phyloP scores from a whole-genome alignment of 1,140 invertebrate genomes.

The Hylyphantes graminicola region DNA sequence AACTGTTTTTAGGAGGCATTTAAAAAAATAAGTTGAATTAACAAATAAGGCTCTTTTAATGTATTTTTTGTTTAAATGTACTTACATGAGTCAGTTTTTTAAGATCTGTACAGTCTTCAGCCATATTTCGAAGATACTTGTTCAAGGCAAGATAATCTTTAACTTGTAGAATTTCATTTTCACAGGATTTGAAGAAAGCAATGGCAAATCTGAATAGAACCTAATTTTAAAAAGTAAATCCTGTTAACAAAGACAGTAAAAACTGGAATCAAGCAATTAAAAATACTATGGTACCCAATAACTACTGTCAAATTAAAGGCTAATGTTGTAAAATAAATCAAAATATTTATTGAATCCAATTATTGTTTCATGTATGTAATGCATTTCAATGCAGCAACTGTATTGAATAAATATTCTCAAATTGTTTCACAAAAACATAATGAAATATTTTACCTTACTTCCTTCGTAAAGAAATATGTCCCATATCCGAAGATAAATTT shows the following conservation, averaged over 20 bases:
- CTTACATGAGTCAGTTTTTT: constrained; percentile 62
- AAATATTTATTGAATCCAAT: too few species aligned
- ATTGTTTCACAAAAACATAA: background rate
- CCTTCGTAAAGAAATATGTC: constrained; percentile 75
- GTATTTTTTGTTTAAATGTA: background rate
- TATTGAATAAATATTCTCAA: too few species aligned
- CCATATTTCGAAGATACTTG: constrained; percentile 68
- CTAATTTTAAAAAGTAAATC: constrained; percentile 62
- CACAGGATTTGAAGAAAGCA: constrained; percentile 71
- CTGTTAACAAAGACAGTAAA: too few species aligned
- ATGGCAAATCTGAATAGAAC: constrained; percentile 73
- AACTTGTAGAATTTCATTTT: constrained; percentile 70
- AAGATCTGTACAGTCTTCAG: constrained; percentile 68
- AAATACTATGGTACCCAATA: too few species aligned
- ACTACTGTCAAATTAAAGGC: too few species aligned
- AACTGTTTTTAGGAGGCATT: too few species aligned
- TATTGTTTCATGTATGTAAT: too few species aligned
- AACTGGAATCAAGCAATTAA: too few species aligned
- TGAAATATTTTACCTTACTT: constrained; percentile 68
- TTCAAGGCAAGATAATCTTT: constrained; percentile 67
- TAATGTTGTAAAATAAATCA: too few species aligned
- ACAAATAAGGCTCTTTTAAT: too few species aligned
- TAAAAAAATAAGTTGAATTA: too few species aligned
- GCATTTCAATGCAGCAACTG: too few species aligned
- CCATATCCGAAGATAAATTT: constrained; percentile 73